A percentile compares a stretch with the other conserved stretches of the same genome.
Conservation (phyloP, 35 echinoderm and acorn worm genomes). For the Strongylocentrotus purpuratus region DNA sequence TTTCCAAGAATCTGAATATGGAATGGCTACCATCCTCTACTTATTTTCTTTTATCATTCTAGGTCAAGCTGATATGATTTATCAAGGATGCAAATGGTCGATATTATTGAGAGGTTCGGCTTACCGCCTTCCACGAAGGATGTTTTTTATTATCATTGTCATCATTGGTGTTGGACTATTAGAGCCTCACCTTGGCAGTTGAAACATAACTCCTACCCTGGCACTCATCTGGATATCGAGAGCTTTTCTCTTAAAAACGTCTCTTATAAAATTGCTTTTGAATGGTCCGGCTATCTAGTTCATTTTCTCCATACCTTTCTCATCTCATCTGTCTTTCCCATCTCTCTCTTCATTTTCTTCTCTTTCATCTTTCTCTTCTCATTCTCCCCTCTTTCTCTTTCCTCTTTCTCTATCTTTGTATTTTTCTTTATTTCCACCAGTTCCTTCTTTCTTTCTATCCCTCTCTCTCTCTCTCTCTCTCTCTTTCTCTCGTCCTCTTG, state of each 20-base stretch:
- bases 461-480: background rate
- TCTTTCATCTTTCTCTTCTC: background rate
- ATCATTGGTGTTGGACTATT: background rate
- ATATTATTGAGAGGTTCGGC: background rate
- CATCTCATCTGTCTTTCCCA: too few species aligned
- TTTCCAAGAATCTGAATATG: background rate
- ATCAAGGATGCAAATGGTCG: background rate
- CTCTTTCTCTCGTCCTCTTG: background rate
- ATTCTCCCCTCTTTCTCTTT: background rate
- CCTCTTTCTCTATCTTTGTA: background rate
- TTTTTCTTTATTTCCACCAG: background rate
- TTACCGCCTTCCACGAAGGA: background rate
- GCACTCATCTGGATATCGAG: background rate
- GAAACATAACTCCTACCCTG: background rate
- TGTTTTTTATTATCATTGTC: background rate
- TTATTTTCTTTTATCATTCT: background rate
- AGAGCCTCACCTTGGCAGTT: background rate
- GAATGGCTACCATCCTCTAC: background rate
- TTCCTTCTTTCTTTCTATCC: background rate
- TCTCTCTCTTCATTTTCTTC: background rate
- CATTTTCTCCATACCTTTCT: too few species aligned
- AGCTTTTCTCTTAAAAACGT: background rate
- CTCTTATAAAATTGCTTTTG: background rate
- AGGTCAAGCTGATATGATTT: background rate
- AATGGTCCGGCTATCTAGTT: too few species aligned